Base-by-base conservation (phyloP, 2,797 vertebrate genomes). In the Philypnodon macrostomus region DNA sequence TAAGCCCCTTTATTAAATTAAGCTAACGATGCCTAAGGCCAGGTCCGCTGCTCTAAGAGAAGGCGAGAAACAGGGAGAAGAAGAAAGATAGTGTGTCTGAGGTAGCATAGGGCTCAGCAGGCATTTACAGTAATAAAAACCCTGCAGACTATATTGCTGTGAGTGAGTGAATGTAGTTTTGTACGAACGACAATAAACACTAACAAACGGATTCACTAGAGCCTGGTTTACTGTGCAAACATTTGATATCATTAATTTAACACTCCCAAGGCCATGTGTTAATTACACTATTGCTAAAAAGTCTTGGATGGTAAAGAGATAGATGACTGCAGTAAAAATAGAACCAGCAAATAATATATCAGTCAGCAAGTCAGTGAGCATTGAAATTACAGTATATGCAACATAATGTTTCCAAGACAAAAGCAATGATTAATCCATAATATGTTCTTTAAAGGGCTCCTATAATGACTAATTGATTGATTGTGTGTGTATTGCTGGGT, bases 1-100 rank as follows among this genome's bases (percentile, higher is more conserved):
- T 89, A 89, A 89, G 81, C 83, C 82, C 77, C 70, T 88, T 89
- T 87, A 90, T 90, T 88, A 87, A 90, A 91, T 90, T 89, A 90
- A 89, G 84, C 79, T 85, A 88, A 84, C 83, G 79, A 83, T 75
- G 88, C 85, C 85, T 79, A 81, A 86, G 87, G 88, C 88, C 84
- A 86, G 80, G 84, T 77, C 74, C 26, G 65, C 80, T 80, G 72
- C 58, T 66, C 73, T 66, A 73, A 63, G 65, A 62, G 68, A 53
- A 58, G 26, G 38, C 36, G 53, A 35, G 47, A 40, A 47, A 15
- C 52, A 45, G 50, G 36, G 40, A 48, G 52, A 73, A 54, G 59
- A 37, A 42, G 56, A 39, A 58, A 64, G 70, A 42, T 53, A 50
- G 39, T 62, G 37, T 67, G 65, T 55, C 21, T 24, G 49, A 26